Evolutionary conservation across 2,113 vertebrate genomes (phyloP).

Genomic region (Passer domesticus): DNA sequence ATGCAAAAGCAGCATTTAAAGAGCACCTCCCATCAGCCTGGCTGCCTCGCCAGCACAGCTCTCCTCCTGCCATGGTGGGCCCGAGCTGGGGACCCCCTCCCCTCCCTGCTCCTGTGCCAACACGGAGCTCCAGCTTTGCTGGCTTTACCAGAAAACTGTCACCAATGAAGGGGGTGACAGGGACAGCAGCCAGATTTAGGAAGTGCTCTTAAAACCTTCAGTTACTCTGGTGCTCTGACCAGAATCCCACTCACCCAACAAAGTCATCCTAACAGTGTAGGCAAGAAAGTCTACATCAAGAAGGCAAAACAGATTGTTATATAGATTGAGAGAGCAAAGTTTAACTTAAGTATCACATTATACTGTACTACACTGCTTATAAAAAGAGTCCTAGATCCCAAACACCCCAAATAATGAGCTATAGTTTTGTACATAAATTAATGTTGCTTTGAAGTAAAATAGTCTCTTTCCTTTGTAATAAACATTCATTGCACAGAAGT

Average conservation of each 20-base stretch:
- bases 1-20: constrained; percentile 1
- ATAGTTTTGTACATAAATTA: constrained; percentile 63
- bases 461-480: constrained; percentile 58
- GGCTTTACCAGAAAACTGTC: neutral
- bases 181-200: neutral
- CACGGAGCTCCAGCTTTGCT: neutral
- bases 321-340: constrained; percentile 34
- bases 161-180: neutral
- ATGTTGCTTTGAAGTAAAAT: constrained; percentile 66
- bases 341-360: constrained; percentile 27
- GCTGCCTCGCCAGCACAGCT: rapidly evolving
- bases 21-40: neutral
- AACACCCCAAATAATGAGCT: constrained; percentile 38
- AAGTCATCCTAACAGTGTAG: neutral
- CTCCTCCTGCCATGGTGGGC: rapidly evolving
- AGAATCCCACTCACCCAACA: neutral
- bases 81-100: neutral
- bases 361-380: constrained; percentile 42
- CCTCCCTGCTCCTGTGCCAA: neutral
- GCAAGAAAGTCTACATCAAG: neutral
- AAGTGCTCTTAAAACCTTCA: neutral
- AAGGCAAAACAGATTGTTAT: constrained; percentile 29
- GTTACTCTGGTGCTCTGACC: neutral
- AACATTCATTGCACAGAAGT: constrained; percentile 63
- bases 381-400: constrained; percentile 46